Percentiles rank a stretch among this genome's conserved stretches.
Conservation (phyloP, 2,113 vertebrate genomes). For the Peucedramus taeniatus region DNA sequence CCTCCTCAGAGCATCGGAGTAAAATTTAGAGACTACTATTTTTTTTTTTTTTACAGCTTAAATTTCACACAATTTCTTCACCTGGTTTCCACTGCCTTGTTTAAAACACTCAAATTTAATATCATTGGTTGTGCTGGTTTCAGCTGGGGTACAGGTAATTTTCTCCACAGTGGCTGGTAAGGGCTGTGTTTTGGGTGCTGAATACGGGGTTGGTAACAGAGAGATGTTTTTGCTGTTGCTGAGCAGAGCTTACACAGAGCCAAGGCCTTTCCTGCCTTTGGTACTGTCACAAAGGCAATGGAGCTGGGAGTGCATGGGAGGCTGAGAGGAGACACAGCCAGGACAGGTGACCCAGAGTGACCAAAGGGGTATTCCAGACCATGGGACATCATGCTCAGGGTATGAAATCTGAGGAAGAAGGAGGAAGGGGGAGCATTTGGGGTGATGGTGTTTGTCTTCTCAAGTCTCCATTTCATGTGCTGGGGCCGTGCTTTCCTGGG, state of each 20-base stretch:
- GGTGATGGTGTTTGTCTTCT: not conserved
- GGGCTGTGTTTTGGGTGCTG: not conserved
- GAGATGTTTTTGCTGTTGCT: not conserved
- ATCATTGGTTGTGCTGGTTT: not conserved
- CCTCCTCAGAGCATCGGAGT: not conserved
- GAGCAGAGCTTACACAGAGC: not conserved
- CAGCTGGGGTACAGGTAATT: not conserved
- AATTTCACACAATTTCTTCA: not conserved
- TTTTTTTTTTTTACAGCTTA: not conserved
- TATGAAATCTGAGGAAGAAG: accelerated
- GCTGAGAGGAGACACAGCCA: not conserved
- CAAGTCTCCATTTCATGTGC: accelerated
- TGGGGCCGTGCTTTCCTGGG: accelerated
- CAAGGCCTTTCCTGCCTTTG: not conserved
- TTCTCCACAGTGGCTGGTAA: not conserved
- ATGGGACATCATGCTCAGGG: accelerated
- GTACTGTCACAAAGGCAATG: accelerated
- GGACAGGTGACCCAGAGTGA: not conserved
- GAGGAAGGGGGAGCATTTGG: accelerated
- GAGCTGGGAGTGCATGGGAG: not conserved
- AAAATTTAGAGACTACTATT: not conserved
- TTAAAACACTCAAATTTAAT: not conserved
- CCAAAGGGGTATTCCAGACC: not conserved
- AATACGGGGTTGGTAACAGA: accelerated
- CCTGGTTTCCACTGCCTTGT: not conserved